Percentiles rank a stretch among this genome's conserved stretches.
phyloP scores from a whole-genome alignment of 2,113 vertebrate genomes.

The Syngnathus scovelli region DNA sequence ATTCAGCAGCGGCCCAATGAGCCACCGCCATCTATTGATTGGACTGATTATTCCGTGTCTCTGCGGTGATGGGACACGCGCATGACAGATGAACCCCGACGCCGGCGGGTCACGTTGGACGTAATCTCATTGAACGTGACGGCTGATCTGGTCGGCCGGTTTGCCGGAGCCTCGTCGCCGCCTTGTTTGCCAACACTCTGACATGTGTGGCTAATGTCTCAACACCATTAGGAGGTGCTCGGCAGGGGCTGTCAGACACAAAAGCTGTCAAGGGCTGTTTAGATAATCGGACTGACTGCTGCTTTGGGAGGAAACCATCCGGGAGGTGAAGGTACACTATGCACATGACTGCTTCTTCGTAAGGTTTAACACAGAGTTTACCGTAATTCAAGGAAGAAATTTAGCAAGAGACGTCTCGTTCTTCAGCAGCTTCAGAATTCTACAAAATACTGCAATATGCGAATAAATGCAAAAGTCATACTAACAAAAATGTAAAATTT shows the following conservation, averaged over 20 bases:
- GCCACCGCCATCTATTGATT: slow-evolving; percentile 64
- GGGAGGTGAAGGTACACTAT: neutral
- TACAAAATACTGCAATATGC: neutral
- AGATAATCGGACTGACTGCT: slow-evolving; percentile 29
- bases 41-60: slow-evolving; percentile 66
- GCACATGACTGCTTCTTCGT: neutral
- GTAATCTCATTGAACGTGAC: slow-evolving; percentile 60
- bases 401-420: neutral
- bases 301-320: slow-evolving; percentile 11
- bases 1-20: slow-evolving; percentile 62
- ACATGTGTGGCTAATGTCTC: slow-evolving; percentile 51
- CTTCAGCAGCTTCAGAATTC: neutral
- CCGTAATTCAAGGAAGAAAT: neutral
- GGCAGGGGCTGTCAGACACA: slow-evolving; percentile 44
- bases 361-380: neutral
- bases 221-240: slow-evolving; percentile 51
- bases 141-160: slow-evolving; percentile 47
- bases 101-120: slow-evolving; percentile 49
- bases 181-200: slow-evolving; percentile 48
- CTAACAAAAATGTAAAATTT: too few species aligned
- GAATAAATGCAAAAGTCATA: neutral
- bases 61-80: slow-evolving; percentile 55
- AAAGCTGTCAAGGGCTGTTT: slow-evolving; percentile 46
- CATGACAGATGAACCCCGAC: slow-evolving; percentile 65
- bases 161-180: slow-evolving; percentile 41